Evolutionary conservation across 1,140 invertebrate species (phyloP).

Genomic region (Eriosoma lanigerum): DNA sequence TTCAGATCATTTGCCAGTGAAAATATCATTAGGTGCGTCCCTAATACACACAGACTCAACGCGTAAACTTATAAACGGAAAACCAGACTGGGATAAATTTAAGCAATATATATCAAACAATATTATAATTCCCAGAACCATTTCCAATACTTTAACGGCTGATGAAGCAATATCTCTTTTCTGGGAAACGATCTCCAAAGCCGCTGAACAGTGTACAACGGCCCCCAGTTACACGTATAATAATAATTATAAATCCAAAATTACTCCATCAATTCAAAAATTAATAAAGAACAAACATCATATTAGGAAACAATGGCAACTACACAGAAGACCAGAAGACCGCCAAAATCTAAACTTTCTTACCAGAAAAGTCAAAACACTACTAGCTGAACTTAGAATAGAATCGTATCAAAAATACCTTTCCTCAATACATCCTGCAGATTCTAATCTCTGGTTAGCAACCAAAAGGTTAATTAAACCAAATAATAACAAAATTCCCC

Average conservation of each 20-base stretch:
- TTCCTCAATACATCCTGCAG: slow-evolving; percentile 14
- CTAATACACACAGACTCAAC: not conserved
- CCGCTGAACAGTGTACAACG: no score
- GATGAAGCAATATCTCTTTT: no score
- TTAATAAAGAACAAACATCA: slow-evolving; percentile 27
- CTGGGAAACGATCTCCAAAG: no score
- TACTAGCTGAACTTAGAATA: slow-evolving; percentile 3
- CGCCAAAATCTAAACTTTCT: slow-evolving; percentile 20
- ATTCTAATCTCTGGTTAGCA: slow-evolving; percentile 8
- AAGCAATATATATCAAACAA: no score
- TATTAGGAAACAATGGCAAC: slow-evolving; percentile 12
- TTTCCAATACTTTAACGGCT: no score
- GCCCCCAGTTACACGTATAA: not conserved
- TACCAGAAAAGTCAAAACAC: slow-evolving; percentile 2
- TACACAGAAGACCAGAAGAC: slow-evolving; percentile 1
- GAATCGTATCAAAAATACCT: slow-evolving; percentile 11
- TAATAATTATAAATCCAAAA: not conserved
- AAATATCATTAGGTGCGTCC: not conserved
- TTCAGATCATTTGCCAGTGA: not conserved
- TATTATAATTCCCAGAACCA: no score
- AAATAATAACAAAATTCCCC: not conserved
- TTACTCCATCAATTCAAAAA: slow-evolving; percentile 10
- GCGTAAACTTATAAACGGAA: not conserved
- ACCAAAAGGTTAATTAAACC: slow-evolving; percentile 25
- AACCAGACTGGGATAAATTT: no score